These are phyloP conservation scores for Glareola pratincola DNA, from an alignment of 2,113 vertebrate genomes.

Conservation along the genomic window DNA sequence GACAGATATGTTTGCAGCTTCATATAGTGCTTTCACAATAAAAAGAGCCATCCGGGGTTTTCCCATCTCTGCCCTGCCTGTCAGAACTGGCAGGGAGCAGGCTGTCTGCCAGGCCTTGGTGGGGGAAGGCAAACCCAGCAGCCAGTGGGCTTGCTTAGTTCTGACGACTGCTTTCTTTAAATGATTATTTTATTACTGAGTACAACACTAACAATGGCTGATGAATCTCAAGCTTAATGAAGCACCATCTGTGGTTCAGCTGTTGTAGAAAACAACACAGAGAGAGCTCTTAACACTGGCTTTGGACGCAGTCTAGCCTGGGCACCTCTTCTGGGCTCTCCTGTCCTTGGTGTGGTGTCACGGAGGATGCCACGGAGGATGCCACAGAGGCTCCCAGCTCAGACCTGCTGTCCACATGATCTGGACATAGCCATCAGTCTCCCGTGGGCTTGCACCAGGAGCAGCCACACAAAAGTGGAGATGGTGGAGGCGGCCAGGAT, in stretches of 20 bases:
- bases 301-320: not conserved
- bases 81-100: not conserved
- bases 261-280: not conserved
- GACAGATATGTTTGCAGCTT: slow-evolving; percentile 49
- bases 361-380: accelerated
- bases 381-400: not conserved
- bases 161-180: not conserved
- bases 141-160: not conserved
- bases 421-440: not conserved
- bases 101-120: not conserved
- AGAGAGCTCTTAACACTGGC: not conserved
- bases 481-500: not conserved
- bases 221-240: not conserved
- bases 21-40: not conserved
- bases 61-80: not conserved
- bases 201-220: not conserved
- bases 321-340: not conserved
- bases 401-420: not conserved
- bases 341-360: not conserved
- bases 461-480: not conserved
- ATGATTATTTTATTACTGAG: not conserved
- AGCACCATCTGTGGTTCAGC: not conserved
- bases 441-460: not conserved
- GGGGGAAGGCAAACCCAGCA: not conserved
- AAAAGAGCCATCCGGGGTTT: not conserved